A percentile compares a stretch with the other conserved stretches of the same genome.
phyloP scores from a whole-genome alignment of 2,113 vertebrate species.

The Alligator mississippiensis region DNA sequence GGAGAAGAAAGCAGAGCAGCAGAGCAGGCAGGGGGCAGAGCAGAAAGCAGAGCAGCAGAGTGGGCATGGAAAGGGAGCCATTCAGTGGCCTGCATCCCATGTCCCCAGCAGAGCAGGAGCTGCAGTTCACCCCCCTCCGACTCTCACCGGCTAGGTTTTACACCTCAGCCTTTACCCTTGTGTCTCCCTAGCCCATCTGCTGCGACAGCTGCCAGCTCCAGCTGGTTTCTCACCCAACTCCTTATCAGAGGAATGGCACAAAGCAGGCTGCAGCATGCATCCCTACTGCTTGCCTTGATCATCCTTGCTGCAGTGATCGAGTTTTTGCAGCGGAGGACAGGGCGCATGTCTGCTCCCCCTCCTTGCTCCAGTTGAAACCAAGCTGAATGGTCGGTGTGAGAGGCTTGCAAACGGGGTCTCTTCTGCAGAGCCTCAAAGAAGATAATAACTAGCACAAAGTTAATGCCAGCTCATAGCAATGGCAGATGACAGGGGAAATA shows the following conservation, averaged over 20 bases:
- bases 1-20: too few species aligned
- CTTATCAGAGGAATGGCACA: not conserved
- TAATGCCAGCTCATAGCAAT: not conserved
- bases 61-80: too few species aligned
- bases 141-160: not conserved
- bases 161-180: not conserved
- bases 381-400: not conserved
- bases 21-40: too few species aligned
- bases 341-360: not conserved
- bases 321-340: not conserved
- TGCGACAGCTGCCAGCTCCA: not conserved
- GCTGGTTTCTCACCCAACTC: not conserved
- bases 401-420: not conserved
- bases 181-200: accelerated
- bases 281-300: not conserved
- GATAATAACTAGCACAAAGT: not conserved
- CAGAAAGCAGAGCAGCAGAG: too few species aligned
- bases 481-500: not conserved
- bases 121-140: not conserved
- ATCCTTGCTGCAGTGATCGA: not conserved
- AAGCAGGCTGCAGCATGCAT: not conserved
- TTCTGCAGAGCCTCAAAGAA: not conserved
- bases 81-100: not conserved
- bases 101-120: not conserved
- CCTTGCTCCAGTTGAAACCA: not conserved